These are phyloP conservation scores for Lasioglossum malachurum DNA, from an alignment of 2,888 invertebrate species.

Conservation along the genomic window DNA sequence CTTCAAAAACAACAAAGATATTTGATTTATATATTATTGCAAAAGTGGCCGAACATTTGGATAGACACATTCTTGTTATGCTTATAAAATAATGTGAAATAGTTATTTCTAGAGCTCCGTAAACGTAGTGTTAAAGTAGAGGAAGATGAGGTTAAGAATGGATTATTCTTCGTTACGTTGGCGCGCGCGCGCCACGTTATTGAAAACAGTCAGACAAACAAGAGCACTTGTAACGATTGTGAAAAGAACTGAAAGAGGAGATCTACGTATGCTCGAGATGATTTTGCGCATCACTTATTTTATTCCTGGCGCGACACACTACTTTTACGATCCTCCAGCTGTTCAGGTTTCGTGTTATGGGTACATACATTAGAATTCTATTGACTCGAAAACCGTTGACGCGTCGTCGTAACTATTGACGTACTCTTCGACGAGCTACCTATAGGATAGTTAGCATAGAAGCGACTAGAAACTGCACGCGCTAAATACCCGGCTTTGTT, in stretches of 20 bases:
- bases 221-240: neutral
- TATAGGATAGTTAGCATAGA: conserved; percentile 51
- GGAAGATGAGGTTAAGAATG: neutral
- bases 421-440: conserved; percentile 35
- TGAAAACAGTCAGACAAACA: too few relatives aligned
- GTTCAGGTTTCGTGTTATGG: neutral
- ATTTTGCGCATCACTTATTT: neutral
- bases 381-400: conserved; percentile 1
- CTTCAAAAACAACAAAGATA: too few relatives aligned
- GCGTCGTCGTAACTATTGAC: conserved; percentile 9
- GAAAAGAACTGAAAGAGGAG: neutral
- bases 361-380: conserved; percentile 3
- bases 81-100: too few relatives aligned
- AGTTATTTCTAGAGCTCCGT: too few relatives aligned
- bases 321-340: neutral
- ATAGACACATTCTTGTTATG: too few relatives aligned
- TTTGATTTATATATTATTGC: too few relatives aligned
- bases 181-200: too few relatives aligned
- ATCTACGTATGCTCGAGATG: neutral
- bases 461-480: conserved; percentile 30
- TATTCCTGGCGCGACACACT: neutral
- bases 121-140: neutral
- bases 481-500: conserved; percentile 66
- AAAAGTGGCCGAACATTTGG: too few relatives aligned
- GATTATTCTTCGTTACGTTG: neutral